Evolutionary conservation across 2,113 vertebrate genomes (phyloP).

Genomic region (Drymodes brunneopygia): DNA sequence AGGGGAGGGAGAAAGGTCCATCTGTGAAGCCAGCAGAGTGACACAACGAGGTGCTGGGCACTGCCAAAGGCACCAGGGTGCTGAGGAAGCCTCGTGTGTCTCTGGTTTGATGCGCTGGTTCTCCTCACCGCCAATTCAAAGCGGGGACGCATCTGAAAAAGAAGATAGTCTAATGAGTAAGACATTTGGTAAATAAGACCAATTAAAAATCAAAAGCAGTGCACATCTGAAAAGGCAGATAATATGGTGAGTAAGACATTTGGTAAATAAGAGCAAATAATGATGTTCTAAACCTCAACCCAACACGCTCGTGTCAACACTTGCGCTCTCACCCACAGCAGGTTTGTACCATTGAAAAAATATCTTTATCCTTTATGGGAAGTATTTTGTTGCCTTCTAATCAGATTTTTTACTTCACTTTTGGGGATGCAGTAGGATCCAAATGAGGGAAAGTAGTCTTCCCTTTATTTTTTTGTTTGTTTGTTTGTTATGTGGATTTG

Average conservation of each 20-base stretch:
- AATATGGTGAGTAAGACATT: slow-evolving; percentile 75
- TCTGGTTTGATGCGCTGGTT: neutral
- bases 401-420: neutral
- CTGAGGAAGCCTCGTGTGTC: neutral
- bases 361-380: neutral
- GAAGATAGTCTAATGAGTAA: slow-evolving; percentile 73
- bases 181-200: slow-evolving; percentile 75
- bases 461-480: neutral
- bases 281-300: slow-evolving; percentile 56
- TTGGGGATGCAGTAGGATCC: neutral
- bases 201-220: slow-evolving; percentile 71
- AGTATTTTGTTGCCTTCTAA: neutral
- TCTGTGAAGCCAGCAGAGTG: neutral
- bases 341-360: neutral
- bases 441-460: neutral
- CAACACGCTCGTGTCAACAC: neutral
- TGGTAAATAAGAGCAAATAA: slow-evolving; percentile 68
- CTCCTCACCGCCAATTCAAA: slow-evolving; percentile 20
- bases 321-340: neutral
- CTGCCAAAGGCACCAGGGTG: neutral
- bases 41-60: neutral
- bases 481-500: neutral
- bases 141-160: slow-evolving; percentile 61
- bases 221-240: slow-evolving; percentile 75
- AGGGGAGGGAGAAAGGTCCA: neutral